Base-by-base conservation (phyloP, 2,888 invertebrate genomes). In the Thalpophila matura region DNA sequence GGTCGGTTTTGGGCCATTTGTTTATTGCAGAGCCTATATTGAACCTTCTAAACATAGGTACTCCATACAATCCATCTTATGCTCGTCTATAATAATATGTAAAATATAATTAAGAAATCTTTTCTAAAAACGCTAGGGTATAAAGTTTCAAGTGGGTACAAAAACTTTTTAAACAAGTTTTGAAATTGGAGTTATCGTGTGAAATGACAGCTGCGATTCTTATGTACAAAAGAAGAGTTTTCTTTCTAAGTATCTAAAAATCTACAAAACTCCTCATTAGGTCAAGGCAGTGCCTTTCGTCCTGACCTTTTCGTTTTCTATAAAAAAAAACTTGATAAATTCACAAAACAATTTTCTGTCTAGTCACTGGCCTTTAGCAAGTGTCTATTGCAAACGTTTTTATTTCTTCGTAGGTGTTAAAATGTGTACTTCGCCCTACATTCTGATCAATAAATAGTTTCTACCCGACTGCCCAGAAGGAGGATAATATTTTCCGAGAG, bases 211-310 rank as follows among this genome's bases (percentile, higher is more conserved):
- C 16, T 71, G 63, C 10, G 7, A 26, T 10, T 33, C 27, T 4
- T 62, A 27, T 33, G 2, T n/a, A 46, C 33, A 46, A 62, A 42
- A 35, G 33, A 33, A 42, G 0, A n/a, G 24, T 14, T 6, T 31
- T 18, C 6, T 58, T 38, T 35, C 2, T 29, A 42, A 42, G 42
- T 47, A 43, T 3, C 4, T 7, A 54, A 66, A 71, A 77, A 75
- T 66, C 66, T 74, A 77, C 73, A 33, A 72, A 66, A 53, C 54
- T 42, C 27, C 18, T 56, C 55, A 77, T 69, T 77, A 77, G 85
- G 87, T 83, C 88, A 87, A 83, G 86, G 87, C 50, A 35, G 51
- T 18, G n/a, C 43, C 38, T 55, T 58, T 65, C 60, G 55, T 43
- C 62, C 47, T 77, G 81, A 79, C 82, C 80, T 83, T 71, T 63